Evolutionary conservation across 2,888 invertebrate genomes (phyloP).

Genomic region (Parnassius glacialis): DNA sequence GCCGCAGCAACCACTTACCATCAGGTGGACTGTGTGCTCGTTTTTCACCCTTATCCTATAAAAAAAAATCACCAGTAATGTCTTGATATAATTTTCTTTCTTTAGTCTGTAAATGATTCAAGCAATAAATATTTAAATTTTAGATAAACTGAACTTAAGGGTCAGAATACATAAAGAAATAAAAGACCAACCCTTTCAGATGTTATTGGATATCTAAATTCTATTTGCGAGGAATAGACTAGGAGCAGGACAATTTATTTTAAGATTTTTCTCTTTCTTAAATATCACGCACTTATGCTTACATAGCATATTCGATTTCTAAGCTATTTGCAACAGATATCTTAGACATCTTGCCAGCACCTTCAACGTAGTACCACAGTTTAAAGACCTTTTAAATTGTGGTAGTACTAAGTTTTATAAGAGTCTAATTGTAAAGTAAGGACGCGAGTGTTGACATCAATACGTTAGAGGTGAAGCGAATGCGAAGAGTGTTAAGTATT

Average conservation of each 20-base stretch:
- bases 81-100: too few relatives aligned
- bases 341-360: neutral
- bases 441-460: too few relatives aligned
- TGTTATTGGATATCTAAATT: constrained; percentile 54
- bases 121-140: constrained; percentile 12
- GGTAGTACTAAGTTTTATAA: too few relatives aligned
- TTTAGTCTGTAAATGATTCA: neutral
- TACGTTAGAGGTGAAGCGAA: too few relatives aligned
- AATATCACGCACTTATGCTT: constrained; percentile 40
- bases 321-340: constrained; percentile 2
- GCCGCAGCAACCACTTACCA: too few relatives aligned
- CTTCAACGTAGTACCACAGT: too few relatives aligned
- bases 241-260: constrained; percentile 20
- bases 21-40: too few relatives aligned
- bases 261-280: constrained; percentile 25
- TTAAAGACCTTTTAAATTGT: too few relatives aligned
- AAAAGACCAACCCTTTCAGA: constrained; percentile 48
- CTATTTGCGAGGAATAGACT: constrained; percentile 51
- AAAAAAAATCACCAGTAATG: too few relatives aligned
- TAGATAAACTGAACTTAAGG: constrained; percentile 32
- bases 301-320: constrained; percentile 5
- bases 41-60: too few relatives aligned
- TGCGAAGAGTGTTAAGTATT: too few relatives aligned
- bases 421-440: too few relatives aligned
- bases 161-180: constrained; percentile 48